A percentile compares a stretch with the other conserved stretches of the same genome.
Conservation (phyloP, 2,113 vertebrate species). For the Protobothrops mucrosquamatus region DNA sequence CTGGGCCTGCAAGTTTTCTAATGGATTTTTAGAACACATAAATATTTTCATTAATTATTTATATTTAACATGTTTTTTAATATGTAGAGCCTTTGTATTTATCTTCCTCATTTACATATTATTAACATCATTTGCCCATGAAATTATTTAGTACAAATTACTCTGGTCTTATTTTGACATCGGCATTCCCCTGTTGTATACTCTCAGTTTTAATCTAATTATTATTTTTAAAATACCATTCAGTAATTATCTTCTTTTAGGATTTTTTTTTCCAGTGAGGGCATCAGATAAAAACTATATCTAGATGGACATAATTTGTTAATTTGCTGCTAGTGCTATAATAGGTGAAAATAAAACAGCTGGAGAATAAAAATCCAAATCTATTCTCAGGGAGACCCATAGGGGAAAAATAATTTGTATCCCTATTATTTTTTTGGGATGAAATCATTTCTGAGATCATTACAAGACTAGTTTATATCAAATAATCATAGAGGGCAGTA, state of each 20-base stretch:
- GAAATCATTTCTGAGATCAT: conserved; percentile 6
- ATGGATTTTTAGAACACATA: neutral
- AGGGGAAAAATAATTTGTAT: conserved; percentile 15
- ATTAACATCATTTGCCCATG: neutral
- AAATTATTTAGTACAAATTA: neutral
- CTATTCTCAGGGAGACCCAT: neutral
- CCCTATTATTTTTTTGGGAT: neutral
- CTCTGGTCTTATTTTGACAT: neutral
- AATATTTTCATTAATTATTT: neutral
- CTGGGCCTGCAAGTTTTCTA: neutral
- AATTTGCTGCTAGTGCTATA: neutral
- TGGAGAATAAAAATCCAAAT: neutral
- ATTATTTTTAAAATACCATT: neutral
- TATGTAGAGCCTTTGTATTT: neutral
- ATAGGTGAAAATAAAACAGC: neutral
- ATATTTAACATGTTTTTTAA: neutral
- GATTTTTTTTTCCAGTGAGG: neutral
- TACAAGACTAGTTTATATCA: neutral
- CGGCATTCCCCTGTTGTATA: neutral
- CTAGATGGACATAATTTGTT: neutral
- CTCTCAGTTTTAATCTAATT: neutral
- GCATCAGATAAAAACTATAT: neutral
- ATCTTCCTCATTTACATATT: neutral
- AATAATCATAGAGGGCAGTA: neutral
- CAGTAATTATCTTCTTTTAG: neutral